Conservation (phyloP, 2,888 invertebrate genomes). For the Caenorhabditis angaria region DNA sequence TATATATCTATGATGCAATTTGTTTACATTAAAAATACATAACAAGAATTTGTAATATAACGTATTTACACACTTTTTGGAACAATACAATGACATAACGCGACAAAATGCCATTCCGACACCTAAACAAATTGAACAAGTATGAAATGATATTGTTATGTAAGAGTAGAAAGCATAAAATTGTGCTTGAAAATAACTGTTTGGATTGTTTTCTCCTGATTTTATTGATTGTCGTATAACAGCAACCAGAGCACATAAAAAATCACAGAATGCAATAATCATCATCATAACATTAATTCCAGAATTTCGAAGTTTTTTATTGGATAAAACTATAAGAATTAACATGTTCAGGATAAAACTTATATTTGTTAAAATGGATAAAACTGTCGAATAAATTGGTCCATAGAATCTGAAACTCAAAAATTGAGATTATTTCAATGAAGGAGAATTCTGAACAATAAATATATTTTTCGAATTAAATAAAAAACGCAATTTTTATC, state of each 20-base stretch:
- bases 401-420: constrained; percentile 8
- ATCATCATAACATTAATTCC: constrained; percentile 29
- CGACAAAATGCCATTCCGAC: constrained; percentile 24
- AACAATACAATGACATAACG: constrained; percentile 18
- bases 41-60: background rate
- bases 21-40: background rate
- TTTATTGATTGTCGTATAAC: constrained; percentile 3
- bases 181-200: background rate
- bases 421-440: too few relatives aligned
- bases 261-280: constrained; percentile 27
- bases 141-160: constrained; percentile 16
- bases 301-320: constrained; percentile 13
- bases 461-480: too few relatives aligned
- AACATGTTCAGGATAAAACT: constrained; percentile 11
- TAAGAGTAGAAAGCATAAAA: constrained; percentile 15
- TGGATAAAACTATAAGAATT: constrained; percentile 14
- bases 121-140: constrained; percentile 15
- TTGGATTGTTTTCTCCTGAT: background rate
- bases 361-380: constrained; percentile 2
- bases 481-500: too few relatives aligned
- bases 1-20: too few relatives aligned
- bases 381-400: constrained; percentile 11
- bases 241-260: constrained; percentile 12
- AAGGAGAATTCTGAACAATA: too few relatives aligned
- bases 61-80: constrained; percentile 6